Conservation (phyloP, 2,113 vertebrate species). For the Centropus unirufus region DNA sequence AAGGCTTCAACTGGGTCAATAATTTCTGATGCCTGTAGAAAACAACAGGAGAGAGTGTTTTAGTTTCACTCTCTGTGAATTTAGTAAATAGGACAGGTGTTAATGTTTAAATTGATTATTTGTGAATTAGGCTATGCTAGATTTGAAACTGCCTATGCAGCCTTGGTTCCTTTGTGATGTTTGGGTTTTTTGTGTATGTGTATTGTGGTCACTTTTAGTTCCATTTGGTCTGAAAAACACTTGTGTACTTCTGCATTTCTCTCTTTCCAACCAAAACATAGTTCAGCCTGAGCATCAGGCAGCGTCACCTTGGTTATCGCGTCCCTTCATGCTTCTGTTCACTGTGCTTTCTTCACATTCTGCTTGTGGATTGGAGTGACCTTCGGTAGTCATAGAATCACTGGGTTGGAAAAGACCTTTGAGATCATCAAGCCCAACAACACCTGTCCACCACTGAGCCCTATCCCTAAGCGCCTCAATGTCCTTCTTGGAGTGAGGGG, state of each 20-base stretch:
- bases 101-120: background rate
- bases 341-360: background rate
- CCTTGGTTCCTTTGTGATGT: background rate
- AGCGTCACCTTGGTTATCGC: background rate
- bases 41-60: background rate
- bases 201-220: background rate
- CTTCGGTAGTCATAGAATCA: background rate
- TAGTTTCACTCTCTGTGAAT: background rate
- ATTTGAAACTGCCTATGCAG: background rate
- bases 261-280: background rate
- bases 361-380: background rate
- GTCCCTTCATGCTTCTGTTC: background rate
- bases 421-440: too few relatives aligned
- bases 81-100: background rate
- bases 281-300: background rate
- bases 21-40: background rate
- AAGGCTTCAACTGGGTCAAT: background rate
- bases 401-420: too few relatives aligned
- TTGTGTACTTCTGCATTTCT: background rate
- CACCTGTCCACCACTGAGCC: too few relatives aligned
- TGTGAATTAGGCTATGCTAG: background rate
- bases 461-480: too few relatives aligned
- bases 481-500: too few relatives aligned
- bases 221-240: background rate
- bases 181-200: background rate